A percentile compares a stretch with the other conserved stretches of the same genome.
phyloP scores from a whole-genome alignment of 2,113 vertebrate genomes.

The Chaetops frenatus region DNA sequence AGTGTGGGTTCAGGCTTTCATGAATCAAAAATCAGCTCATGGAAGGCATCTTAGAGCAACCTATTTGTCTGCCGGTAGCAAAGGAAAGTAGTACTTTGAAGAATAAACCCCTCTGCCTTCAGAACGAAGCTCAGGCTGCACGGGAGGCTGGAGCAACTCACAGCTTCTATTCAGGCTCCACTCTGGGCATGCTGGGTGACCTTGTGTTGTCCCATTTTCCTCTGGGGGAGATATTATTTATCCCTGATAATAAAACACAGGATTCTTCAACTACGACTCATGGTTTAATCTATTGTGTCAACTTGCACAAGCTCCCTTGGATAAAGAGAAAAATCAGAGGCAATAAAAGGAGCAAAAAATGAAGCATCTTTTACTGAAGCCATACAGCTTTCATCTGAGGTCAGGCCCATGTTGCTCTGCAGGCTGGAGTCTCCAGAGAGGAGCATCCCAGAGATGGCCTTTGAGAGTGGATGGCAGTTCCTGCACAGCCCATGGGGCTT shows the following conservation, averaged over 20 bases:
- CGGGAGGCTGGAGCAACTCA: background rate
- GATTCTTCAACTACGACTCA: background rate
- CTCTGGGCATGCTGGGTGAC: conserved; percentile 12
- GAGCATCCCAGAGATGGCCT: background rate
- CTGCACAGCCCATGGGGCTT: background rate
- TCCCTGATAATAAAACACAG: background rate
- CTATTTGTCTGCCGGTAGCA: conserved; percentile 52
- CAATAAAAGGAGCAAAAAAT: background rate
- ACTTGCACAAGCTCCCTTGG: background rate
- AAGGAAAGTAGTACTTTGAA: conserved; percentile 46
- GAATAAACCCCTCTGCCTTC: conserved; percentile 35
- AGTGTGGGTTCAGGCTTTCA: conserved; percentile 24
- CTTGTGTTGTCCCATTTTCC: conserved; percentile 13
- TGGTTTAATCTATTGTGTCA: conserved; percentile 12
- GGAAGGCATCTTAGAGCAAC: background rate
- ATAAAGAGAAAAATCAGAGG: background rate
- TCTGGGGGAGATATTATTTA: conserved; percentile 30
- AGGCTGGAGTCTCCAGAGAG: background rate
- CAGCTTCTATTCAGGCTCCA: conserved; percentile 6
- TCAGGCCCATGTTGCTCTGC: background rate
- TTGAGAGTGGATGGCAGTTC: background rate
- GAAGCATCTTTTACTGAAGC: background rate
- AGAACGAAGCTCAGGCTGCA: background rate
- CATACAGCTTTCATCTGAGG: background rate
- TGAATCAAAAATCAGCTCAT: conserved; percentile 43